Base-by-base conservation (phyloP, 2,797 vertebrate species). In the Helostoma temminkii region DNA sequence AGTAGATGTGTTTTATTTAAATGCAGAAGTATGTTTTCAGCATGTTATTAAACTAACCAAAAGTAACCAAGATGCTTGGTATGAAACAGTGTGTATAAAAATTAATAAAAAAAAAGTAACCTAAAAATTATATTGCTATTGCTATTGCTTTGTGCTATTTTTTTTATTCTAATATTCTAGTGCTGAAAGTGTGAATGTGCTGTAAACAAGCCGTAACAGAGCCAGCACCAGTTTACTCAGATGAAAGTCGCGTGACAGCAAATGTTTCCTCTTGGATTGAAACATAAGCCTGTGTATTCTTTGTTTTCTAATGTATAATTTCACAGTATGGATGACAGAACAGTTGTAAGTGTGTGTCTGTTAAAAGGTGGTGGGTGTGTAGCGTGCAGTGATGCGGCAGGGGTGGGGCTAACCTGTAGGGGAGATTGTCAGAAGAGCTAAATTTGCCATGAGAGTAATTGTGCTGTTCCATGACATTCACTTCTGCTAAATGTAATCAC, bases 401-500 rank as follows among this genome's bases (percentile, higher is more conserved):
- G 73, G 41, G 62, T 39, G 49, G 70, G 64, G 66, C 61, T 66
- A 83, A 87, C 82, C 85, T 92, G 86, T 82, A 78, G 85, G 90
- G 78, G 58, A 78, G 78, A 82, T 88, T 91, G 86, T 88, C 86
- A 90, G 77, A 87, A 86, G 68, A 83, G 82, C 88, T 88, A 82
- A 87, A 90, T 91, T 80, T 88, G 88, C 86, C 86, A 88, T 57
- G 82, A 87, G 89, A 92, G 83, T 89, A 86, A 92, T 90, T 87
- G 88, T 81, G 80, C 81, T 74, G 68, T 73, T 91, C 74, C 82
- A 65, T 89, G 90, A 83, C 88, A 83, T 90, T 91, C 89, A 90
- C 87, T 91, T 89, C 78, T 90, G 88, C 88, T 91, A 93, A 93
- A 90, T 91, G 88, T 88, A 91, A 93, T 91, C 88, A 92, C 91